Evolutionary conservation across 2,797 vertebrate genomes (phyloP).

Genomic region (Novumbra hubbsi): DNA sequence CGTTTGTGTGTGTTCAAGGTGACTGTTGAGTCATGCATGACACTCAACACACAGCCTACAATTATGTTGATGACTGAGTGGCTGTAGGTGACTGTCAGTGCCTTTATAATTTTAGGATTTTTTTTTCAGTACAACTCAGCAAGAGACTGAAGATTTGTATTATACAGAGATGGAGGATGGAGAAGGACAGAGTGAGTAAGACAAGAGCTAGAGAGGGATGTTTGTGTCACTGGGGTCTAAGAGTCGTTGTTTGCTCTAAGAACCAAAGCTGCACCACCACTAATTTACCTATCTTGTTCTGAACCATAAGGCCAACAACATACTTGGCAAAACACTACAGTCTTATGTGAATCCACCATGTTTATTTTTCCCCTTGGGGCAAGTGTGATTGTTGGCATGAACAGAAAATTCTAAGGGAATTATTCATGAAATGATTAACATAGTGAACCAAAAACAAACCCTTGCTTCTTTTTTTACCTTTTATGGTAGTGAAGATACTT

Average conservation of each 20-base stretch:
- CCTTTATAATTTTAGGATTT: no score
- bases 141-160: no score
- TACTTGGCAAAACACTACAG: background rate
- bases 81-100: no score
- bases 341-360: background rate
- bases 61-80: no score
- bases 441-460: background rate
- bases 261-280: no score
- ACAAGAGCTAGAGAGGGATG: background rate
- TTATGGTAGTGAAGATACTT: constrained; percentile 1
- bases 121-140: no score
- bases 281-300: background rate
- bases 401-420: background rate
- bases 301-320: background rate
- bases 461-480: background rate
- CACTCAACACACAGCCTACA: no score
- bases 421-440: background rate
- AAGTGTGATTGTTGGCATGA: constrained; percentile 1
- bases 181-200: background rate
- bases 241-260: no score
- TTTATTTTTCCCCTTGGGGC: background rate
- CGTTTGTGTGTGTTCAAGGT: background rate
- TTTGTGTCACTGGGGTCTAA: no score
- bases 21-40: no score
- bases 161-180: no score